Conservation (phyloP, 2,797 vertebrate genomes). For the Scomberomorus guttatus region DNA sequence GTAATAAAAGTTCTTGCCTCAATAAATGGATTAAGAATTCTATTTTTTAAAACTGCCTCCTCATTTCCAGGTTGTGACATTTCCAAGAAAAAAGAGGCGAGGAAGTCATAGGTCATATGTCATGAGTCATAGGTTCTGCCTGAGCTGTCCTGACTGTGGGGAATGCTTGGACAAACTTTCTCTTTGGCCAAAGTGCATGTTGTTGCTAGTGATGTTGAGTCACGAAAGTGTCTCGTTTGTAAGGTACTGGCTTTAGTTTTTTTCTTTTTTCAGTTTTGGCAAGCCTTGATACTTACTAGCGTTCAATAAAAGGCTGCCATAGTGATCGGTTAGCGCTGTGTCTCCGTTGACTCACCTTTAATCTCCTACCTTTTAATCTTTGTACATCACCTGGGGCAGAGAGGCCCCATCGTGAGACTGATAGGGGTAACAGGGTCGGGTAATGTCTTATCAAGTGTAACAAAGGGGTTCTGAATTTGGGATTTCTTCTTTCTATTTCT, state of each 20-base stretch:
- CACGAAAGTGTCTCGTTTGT: not conserved
- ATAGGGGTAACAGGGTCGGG: not conserved
- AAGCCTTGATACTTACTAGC: not conserved
- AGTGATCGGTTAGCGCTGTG: not conserved
- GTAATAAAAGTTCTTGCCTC: not conserved
- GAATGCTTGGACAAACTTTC: not conserved
- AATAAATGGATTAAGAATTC: not conserved
- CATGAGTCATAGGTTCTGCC: not conserved
- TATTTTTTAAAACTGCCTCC: not conserved
- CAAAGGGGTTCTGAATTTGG: conserved; percentile 29
- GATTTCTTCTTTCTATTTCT: conserved; percentile 50
- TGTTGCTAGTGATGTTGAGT: not conserved
- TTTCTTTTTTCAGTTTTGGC: not conserved
- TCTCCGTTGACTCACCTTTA: conserved; percentile 16
- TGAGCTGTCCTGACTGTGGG: not conserved
- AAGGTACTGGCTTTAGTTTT: not conserved
- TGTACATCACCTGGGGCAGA: conserved; percentile 19
- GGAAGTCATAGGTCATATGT: too few relatives aligned
- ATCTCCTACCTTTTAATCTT: conserved; percentile 27
- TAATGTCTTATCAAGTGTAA: conserved; percentile 26
- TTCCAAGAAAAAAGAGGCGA: conserved; percentile 18
- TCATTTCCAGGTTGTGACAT: conserved; percentile 12
- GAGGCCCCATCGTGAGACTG: conserved; percentile 18
- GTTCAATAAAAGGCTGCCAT: conserved; percentile 20
- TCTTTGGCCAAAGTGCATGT: not conserved